Evolutionary conservation across 2,888 invertebrate species (phyloP).

Genomic region (Tenthredo amoena): DNA sequence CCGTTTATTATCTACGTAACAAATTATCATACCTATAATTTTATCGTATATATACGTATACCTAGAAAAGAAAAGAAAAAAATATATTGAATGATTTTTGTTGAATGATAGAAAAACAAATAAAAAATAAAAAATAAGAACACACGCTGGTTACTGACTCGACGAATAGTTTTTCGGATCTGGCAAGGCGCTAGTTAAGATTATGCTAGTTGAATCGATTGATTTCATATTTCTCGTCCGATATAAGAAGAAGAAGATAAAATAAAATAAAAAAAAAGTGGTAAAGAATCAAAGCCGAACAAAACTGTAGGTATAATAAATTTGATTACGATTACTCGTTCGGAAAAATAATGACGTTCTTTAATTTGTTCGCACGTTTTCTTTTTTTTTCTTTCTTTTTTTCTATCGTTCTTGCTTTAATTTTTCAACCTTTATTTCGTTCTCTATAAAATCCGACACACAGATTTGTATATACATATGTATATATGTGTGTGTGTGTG

Average conservation of each 20-base stretch:
- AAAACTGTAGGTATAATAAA: not conserved
- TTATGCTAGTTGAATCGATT: not conserved
- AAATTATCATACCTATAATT: not conserved
- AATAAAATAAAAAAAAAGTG: not conserved
- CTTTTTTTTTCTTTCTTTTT: not conserved
- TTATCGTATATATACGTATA: not conserved
- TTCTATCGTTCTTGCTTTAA: too few relatives aligned
- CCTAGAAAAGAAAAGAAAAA: too few relatives aligned
- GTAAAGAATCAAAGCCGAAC: not conserved
- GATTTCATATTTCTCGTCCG: not conserved
- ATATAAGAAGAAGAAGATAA: not conserved
- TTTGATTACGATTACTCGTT: not conserved
- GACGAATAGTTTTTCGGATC: not conserved
- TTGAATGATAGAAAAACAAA: too few relatives aligned
- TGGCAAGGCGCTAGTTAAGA: not conserved
- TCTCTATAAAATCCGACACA: not conserved
- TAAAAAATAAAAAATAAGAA: not conserved
- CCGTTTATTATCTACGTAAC: too few relatives aligned
- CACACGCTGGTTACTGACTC: not conserved
- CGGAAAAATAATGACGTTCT: not conserved
- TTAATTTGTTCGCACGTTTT: not conserved
- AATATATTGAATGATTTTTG: too few relatives aligned
- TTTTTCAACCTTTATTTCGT: not conserved
- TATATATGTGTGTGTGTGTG: not conserved
- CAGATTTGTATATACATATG: not conserved